These are phyloP conservation scores for Eupithecia inturbata DNA, from an alignment of 2,888 invertebrate genomes.

Conservation along the genomic window DNA sequence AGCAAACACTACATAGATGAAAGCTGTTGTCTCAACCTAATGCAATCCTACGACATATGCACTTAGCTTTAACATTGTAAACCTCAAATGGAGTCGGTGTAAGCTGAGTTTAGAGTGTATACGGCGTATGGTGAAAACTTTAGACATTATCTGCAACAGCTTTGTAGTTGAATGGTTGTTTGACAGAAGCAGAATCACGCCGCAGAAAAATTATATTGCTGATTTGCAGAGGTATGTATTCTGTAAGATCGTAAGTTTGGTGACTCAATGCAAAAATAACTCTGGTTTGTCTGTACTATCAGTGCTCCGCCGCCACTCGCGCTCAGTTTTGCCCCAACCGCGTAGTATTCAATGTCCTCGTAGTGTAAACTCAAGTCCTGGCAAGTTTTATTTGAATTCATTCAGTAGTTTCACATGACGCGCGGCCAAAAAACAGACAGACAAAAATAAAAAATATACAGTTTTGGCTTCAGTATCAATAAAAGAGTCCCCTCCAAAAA, in stretches of 20 bases:
- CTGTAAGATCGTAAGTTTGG: background rate
- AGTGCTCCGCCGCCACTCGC: too few species aligned
- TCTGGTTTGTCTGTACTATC: background rate
- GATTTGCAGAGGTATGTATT: background rate
- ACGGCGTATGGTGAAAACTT: background rate
- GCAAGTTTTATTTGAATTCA: too few species aligned
- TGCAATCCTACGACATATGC: constrained; percentile 26
- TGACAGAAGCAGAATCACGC: background rate
- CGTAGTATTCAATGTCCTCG: too few species aligned
- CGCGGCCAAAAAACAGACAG: too few species aligned
- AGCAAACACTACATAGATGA: constrained; percentile 5
- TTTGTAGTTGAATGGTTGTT: background rate
- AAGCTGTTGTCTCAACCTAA: constrained; percentile 15
- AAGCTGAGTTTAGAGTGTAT: background rate
- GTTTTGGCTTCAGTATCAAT: too few species aligned
- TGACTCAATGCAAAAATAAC: background rate
- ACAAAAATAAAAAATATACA: too few species aligned
- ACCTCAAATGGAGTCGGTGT: background rate
- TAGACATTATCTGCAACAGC: background rate
- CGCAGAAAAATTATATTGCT: background rate
- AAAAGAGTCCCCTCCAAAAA: too few species aligned
- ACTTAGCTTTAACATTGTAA: constrained; percentile 26
- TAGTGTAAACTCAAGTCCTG: too few species aligned
- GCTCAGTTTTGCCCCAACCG: too few species aligned
- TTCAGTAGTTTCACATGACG: too few species aligned